Conservation (phyloP, 2,113 vertebrate species). For the Phocoena phocoena region DNA sequence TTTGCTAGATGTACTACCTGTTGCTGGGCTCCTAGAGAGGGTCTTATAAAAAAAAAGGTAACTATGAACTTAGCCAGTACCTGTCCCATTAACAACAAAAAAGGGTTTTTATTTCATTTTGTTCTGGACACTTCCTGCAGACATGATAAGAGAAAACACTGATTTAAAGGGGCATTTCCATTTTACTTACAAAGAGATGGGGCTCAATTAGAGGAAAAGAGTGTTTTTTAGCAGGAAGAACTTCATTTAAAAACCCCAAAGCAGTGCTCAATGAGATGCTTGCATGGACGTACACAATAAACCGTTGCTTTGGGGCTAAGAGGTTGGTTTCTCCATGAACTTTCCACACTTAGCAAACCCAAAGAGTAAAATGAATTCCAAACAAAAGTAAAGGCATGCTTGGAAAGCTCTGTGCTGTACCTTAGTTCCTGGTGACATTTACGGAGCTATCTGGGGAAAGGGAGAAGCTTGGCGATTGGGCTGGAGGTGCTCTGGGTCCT, state of each 20-base stretch:
- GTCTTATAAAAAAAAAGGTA: background rate
- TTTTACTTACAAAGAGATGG: background rate
- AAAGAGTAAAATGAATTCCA: conserved; percentile 51
- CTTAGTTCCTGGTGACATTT: accelerated
- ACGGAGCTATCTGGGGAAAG: background rate
- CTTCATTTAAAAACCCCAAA: background rate
- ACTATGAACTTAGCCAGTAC: background rate
- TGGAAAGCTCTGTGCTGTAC: background rate
- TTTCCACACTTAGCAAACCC: conserved; percentile 37
- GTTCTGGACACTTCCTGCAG: background rate
- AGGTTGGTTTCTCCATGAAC: conserved; percentile 38
- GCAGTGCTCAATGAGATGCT: background rate
- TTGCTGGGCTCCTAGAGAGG: background rate
- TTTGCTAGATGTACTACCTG: background rate
- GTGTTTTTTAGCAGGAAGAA: conserved; percentile 27
- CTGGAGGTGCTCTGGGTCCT: background rate
- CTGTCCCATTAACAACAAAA: background rate
- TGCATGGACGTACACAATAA: background rate
- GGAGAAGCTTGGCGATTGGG: background rate
- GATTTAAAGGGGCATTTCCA: background rate
- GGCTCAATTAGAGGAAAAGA: background rate
- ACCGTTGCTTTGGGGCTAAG: background rate
- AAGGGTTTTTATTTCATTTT: background rate
- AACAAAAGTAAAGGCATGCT: conserved; percentile 2
- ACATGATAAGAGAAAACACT: background rate